Evolutionary conservation across 2,797 vertebrate species (phyloP).

Genomic region (Gymnothorax reevesii): DNA sequence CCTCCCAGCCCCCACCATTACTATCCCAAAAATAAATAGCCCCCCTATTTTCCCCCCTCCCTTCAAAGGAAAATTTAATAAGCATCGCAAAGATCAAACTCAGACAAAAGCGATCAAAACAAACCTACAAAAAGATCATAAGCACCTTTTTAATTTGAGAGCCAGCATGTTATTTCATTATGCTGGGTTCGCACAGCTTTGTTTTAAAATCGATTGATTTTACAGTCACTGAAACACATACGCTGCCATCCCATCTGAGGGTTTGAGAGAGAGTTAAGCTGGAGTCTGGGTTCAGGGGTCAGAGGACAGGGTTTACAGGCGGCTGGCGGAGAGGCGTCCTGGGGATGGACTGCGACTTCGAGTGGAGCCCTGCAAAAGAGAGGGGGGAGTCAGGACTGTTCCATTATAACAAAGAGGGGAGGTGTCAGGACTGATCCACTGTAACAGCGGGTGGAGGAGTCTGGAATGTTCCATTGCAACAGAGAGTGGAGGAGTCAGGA

Average conservation of each 20-base stretch:
- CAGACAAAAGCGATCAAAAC: neutral
- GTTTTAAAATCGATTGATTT: neutral
- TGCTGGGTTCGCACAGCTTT: neutral
- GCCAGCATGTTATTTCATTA: neutral
- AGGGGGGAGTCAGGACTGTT: no score
- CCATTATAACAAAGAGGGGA: no score
- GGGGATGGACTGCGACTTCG: conserved; percentile 68
- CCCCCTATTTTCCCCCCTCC: no score
- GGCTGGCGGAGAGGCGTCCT: conserved; percentile 59
- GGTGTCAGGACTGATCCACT: no score
- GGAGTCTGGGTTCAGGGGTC: conserved; percentile 21
- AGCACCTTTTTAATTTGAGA: neutral
- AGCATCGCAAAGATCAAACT: neutral
- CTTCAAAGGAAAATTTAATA: neutral
- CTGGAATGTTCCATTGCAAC: no score
- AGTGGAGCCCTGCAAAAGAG: conserved; percentile 64
- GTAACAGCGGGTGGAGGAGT: no score
- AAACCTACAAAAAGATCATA: neutral
- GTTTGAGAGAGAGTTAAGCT: neutral
- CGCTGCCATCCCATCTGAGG: neutral
- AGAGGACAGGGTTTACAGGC: conserved; percentile 57
- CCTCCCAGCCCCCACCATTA: no score
- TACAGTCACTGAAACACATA: neutral
- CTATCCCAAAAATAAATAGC: no score
- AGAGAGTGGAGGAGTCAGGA: no score